Conservation (phyloP, 2,113 vertebrate genomes). For the Hippocampus mohnikei region DNA sequence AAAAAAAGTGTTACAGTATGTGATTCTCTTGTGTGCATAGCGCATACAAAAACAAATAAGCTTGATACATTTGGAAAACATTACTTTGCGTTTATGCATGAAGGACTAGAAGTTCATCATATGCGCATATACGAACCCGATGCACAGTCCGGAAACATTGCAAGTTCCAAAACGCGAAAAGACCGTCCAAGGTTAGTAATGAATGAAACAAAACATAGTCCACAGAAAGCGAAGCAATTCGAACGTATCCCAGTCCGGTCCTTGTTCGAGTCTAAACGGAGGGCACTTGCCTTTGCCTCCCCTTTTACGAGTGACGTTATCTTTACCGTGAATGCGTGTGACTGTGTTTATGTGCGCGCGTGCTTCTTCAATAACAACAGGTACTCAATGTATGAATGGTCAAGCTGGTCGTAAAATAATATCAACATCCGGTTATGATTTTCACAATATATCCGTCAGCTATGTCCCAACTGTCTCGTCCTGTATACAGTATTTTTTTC, state of each 20-base stretch:
- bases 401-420: background rate
- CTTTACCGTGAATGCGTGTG: slow-evolving; percentile 1
- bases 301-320: slow-evolving; percentile 16
- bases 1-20: too few relatives aligned
- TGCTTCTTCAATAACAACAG: slow-evolving; percentile 49
- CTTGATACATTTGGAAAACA: background rate
- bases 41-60: background rate
- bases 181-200: background rate
- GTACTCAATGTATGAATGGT: slow-evolving; percentile 27
- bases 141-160: slow-evolving; percentile 41
- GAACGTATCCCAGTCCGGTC: background rate
- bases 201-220: slow-evolving; percentile 22
- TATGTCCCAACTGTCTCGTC: background rate
- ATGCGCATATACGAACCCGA: slow-evolving; percentile 31
- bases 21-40: background rate
- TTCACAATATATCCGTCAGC: slow-evolving; percentile 29
- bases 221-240: slow-evolving; percentile 1
- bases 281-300: slow-evolving; percentile 3
- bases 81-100: background rate
- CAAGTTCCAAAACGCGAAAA: slow-evolving; percentile 10
- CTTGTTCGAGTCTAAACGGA: background rate
- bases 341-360: background rate
- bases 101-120: background rate
- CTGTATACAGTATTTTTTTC: too few relatives aligned
- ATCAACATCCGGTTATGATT: slow-evolving; percentile 2